Evolutionary conservation across 2,113 vertebrate genomes (phyloP).

Genomic region (Isichthys henryi): DNA sequence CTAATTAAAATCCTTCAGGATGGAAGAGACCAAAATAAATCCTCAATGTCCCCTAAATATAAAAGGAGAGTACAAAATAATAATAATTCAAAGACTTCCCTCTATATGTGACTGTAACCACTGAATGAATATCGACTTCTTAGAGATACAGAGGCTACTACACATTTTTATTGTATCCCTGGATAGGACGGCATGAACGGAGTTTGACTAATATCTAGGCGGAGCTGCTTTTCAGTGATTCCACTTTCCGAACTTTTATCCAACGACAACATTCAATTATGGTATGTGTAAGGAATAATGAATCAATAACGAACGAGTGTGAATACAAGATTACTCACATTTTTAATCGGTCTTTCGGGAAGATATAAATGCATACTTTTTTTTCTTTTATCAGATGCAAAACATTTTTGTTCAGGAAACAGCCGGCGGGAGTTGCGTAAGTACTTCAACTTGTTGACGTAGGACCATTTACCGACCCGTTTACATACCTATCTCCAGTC

Average conservation of each 20-base stretch:
- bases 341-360: not conserved
- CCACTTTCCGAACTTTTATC: not conserved
- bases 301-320: not conserved
- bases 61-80: not conserved
- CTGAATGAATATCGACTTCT: not conserved
- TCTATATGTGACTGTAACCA: not conserved
- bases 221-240: not conserved
- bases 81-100: not conserved
- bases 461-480: not conserved
- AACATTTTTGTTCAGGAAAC: not conserved
- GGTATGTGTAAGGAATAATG: not conserved
- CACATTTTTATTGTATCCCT: not conserved
- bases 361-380: not conserved
- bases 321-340: not conserved
- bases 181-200: not conserved
- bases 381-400: not conserved
- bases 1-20: not conserved
- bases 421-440: constrained; percentile 21
- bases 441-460: too few relatives aligned
- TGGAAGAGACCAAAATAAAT: not conserved
- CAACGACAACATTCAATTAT: not conserved
- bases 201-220: not conserved
- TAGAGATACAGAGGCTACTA: not conserved
- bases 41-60: not conserved
- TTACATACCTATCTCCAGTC: constrained; percentile 61